phyloP scores from a whole-genome alignment of 92 coral and sea anemone species.

The Siderastrea siderea region DNA sequence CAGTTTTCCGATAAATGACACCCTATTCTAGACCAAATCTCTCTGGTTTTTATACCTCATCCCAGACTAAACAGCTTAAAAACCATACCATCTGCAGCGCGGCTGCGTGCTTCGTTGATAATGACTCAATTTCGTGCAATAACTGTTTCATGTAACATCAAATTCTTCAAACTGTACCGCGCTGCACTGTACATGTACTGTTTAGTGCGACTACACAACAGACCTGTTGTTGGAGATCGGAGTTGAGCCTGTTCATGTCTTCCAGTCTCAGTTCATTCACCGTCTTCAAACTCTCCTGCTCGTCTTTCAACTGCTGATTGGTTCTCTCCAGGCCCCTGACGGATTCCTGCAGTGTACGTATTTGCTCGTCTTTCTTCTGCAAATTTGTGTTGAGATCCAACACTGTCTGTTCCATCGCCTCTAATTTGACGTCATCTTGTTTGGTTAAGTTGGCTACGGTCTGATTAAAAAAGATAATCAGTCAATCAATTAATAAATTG shows the following conservation, averaged over 20 bases:
- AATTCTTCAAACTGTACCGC: too few species aligned
- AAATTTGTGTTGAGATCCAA: conserved; percentile 55
- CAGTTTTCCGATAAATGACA: too few species aligned
- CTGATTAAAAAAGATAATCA: conserved; percentile 17
- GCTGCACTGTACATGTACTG: too few species aligned
- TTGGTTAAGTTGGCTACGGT: conserved; percentile 64
- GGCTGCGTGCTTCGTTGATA: too few species aligned
- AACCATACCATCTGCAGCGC: too few species aligned
- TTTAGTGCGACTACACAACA: not conserved
- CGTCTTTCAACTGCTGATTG: conserved; percentile 78
- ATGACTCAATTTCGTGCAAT: too few species aligned
- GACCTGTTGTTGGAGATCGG: conserved; percentile 79
- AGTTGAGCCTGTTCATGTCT: conserved; percentile 76
- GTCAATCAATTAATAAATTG: not conserved
- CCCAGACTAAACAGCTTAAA: too few species aligned
- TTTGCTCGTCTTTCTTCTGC: conserved; percentile 69
- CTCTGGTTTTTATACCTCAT: too few species aligned
- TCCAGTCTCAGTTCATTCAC: conserved; percentile 76
- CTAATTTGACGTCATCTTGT: conserved; percentile 52
- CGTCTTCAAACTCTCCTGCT: conserved; percentile 79
- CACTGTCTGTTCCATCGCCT: conserved; percentile 66
- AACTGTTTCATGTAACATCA: too few species aligned
- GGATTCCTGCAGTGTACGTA: conserved; percentile 54
- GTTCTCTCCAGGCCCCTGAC: conserved; percentile 67
- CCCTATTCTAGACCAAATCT: too few species aligned